A percentile compares a stretch with the other conserved stretches of the same genome.
Conservation (phyloP, 1,140 invertebrate species). For the Fopius arisanus region DNA sequence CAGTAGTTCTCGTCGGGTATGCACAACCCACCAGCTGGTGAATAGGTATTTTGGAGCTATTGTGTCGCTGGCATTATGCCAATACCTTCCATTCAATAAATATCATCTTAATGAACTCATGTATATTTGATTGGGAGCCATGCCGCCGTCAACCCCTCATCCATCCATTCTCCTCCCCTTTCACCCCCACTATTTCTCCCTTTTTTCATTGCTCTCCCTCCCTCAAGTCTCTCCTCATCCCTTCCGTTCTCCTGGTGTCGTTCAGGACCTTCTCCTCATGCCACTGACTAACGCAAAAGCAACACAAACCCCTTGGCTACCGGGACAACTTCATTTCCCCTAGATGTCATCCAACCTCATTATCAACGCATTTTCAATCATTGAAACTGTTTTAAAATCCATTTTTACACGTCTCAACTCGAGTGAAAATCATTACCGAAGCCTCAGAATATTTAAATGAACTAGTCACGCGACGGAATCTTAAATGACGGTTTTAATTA, state of each 20-base stretch:
- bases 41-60: slow-evolving; percentile 51
- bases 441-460: not conserved
- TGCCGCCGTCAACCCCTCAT: slow-evolving; percentile 31
- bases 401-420: not conserved
- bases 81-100: slow-evolving; percentile 54
- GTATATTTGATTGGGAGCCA: slow-evolving; percentile 52
- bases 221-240: not conserved
- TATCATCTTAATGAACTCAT: slow-evolving; percentile 56
- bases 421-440: slow-evolving; percentile 2
- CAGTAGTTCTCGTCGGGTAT: slow-evolving; percentile 20
- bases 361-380: slow-evolving; percentile 17
- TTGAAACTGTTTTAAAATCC: not conserved
- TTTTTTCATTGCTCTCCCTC: slow-evolving; percentile 2
- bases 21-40: slow-evolving; percentile 29
- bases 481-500: slow-evolving; percentile 9
- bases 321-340: slow-evolving; percentile 34
- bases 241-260: not conserved
- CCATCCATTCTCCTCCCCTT: slow-evolving; percentile 25
- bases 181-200: not conserved
- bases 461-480: not conserved
- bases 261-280: slow-evolving; percentile 16
- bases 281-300: slow-evolving; percentile 18
- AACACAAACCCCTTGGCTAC: slow-evolving; percentile 19
- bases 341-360: slow-evolving; percentile 33
- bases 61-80: slow-evolving; percentile 49